A percentile compares a stretch with the other conserved stretches of the same genome.
Conservation (phyloP, 2,113 vertebrate genomes). For the Actenoides hombroni region DNA sequence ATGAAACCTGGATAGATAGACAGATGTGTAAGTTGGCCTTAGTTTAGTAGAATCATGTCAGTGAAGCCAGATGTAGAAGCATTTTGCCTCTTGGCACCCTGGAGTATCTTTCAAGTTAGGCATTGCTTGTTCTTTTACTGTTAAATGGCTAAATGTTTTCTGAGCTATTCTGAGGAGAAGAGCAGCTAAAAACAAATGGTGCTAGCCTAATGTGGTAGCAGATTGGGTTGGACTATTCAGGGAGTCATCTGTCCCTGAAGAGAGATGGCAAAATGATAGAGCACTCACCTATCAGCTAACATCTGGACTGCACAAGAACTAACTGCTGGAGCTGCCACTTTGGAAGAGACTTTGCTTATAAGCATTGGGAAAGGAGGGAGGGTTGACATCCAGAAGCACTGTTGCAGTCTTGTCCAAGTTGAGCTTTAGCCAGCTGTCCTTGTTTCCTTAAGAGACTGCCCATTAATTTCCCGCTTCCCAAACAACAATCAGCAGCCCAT, state of each 20-base stretch:
- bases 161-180: background rate
- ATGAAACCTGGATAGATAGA: background rate
- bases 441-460: background rate
- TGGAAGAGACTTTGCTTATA: background rate
- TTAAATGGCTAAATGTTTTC: background rate
- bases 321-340: background rate
- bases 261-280: background rate
- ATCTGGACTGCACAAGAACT: background rate
- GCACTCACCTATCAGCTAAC: fast-evolving
- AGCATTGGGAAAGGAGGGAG: background rate
- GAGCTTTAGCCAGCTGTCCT: background rate
- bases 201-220: background rate
- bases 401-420: background rate
- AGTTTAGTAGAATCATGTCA: background rate
- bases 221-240: background rate
- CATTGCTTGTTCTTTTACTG: background rate
- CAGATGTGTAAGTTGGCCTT: background rate
- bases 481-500: background rate
- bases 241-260: background rate
- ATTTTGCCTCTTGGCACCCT: background rate
- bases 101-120: background rate
- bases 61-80: background rate
- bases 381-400: background rate
- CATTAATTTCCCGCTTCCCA: background rate
- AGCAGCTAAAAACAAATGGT: background rate